Base-by-base conservation (phyloP, 2,888 invertebrate species). In the Pristionchus maxplancki region DNA sequence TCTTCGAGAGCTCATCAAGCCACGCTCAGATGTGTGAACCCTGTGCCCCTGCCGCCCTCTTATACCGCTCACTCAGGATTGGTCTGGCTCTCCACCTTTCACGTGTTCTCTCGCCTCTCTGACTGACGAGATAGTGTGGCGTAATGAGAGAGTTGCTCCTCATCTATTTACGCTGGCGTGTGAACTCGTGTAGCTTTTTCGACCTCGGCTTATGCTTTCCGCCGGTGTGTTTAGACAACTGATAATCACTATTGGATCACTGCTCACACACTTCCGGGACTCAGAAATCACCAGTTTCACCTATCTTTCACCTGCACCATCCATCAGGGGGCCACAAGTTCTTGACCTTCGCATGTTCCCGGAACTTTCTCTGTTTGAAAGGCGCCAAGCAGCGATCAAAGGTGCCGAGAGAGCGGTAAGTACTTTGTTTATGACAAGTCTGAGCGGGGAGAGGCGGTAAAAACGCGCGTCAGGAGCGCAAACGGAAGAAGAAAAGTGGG, bases 361-460 rank as follows among this genome's bases (percentile, higher is more conserved):
- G 78, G 78, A 78, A 78, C 40, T 78, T n/a, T n/a, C n/a, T 74
- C 71, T 74, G 71, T 78, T 78, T 78, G 78, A 37, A 37, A 71
- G 24, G 71, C 34, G 34, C 67, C 34, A 31, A 67, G 34, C 3
- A 31, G 74, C 37, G 78, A 44, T 78, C 78, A 78, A 78, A 78
- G 78, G 44, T 44, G 64, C n/a, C n/a, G n/a, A n/a, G n/a, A n/a
- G n/a, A n/a, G n/a, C 78, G 78, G n/a, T n/a, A 28, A 78, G 78
- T 40, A 48, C n/a, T 48, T 28, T 78, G 78, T 78, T 78, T 40
- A 78, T 40, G 44, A 48, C 40, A 78, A 34, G 78, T 48, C n/a
- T 24, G n/a, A 8, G 53, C 1, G 24, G 53, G 24, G 20, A 78
- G 28, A 48, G 4, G 44, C 28, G 37, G n/a, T 13, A 48, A 28